Evolutionary conservation across 2,888 invertebrate genomes (phyloP).

Genomic region (Scotopteryx bipunctaria): DNA sequence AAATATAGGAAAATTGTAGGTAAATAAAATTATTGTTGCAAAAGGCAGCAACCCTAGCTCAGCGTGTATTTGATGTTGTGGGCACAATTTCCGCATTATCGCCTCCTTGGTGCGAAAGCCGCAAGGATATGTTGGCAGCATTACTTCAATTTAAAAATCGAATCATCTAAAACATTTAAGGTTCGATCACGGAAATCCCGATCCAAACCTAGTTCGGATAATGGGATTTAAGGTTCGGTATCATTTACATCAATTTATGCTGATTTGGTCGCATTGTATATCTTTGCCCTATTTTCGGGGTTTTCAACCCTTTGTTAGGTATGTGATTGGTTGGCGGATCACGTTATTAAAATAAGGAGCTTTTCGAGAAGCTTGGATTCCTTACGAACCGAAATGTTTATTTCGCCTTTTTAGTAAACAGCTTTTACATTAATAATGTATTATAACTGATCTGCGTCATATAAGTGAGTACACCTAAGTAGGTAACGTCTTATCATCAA

Average conservation of each 20-base stretch:
- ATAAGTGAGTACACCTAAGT: too few relatives aligned
- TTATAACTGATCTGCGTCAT: too few relatives aligned
- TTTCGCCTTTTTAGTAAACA: constrained; percentile 4
- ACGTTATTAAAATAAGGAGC: constrained; percentile 28
- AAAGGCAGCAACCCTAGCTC: constrained; percentile 19
- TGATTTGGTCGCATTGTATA: constrained; percentile 18
- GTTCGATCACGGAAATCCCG: neutral
- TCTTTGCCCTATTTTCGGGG: constrained; percentile 18
- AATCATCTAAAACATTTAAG: neutral
- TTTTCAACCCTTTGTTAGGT: constrained; percentile 17
- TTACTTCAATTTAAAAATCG: constrained; percentile 3
- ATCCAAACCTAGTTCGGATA: neutral
- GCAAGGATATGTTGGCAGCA: neutral
- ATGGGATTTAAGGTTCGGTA: neutral
- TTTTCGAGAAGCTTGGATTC: constrained; percentile 14
- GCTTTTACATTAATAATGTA: constrained; percentile 9
- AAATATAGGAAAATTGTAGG: too few relatives aligned
- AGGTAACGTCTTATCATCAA: too few relatives aligned
- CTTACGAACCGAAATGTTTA: constrained; percentile 10
- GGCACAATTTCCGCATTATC: constrained; percentile 23
- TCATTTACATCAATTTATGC: constrained; percentile 18
- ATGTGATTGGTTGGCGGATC: constrained; percentile 27
- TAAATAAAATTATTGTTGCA: too few relatives aligned
- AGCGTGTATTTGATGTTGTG: constrained; percentile 2
- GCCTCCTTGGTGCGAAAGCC: constrained; percentile 3